These are phyloP conservation scores for Erebia epiphron DNA, from an alignment of 2,888 invertebrate species.

Conservation along the genomic window DNA sequence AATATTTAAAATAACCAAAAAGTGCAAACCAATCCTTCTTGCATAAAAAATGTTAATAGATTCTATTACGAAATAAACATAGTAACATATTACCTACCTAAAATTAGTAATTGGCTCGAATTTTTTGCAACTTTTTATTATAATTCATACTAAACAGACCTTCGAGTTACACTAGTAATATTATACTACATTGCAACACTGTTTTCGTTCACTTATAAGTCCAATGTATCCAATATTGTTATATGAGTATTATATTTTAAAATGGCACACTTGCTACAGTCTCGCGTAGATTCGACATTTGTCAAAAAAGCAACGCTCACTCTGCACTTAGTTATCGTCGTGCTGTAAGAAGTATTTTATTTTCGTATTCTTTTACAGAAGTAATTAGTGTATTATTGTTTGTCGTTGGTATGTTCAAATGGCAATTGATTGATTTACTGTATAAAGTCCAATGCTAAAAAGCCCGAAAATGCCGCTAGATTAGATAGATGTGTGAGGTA, in stretches of 20 bases:
- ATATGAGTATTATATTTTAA: constrained; percentile 9
- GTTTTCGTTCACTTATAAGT: constrained; percentile 28
- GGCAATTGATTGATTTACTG: constrained; percentile 64
- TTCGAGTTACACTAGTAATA: neutral
- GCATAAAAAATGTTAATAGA: no score
- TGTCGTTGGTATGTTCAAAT: constrained; percentile 67
- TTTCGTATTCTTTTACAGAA: constrained; percentile 78
- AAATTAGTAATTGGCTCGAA: no score
- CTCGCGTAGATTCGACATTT: constrained; percentile 65
- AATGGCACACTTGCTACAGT: constrained; percentile 55
- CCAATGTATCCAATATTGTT: constrained; percentile 26
- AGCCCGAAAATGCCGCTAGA: constrained; percentile 51
- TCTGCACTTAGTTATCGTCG: constrained; percentile 82
- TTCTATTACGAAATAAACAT: no score
- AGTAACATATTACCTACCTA: no score
- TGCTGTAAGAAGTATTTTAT: constrained; percentile 78
- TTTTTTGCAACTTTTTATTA: no score
- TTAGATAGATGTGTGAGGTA: constrained; percentile 40
- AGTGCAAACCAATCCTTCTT: no score
- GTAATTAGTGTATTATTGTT: constrained; percentile 81
- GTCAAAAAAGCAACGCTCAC: constrained; percentile 58
- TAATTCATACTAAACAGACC: no score
- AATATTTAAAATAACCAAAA: no score
- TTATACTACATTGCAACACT: constrained; percentile 31
- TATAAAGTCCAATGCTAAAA: constrained; percentile 63